Evolutionary conservation across 2,113 vertebrate genomes (phyloP).

Genomic region (Spea bombifrons): DNA sequence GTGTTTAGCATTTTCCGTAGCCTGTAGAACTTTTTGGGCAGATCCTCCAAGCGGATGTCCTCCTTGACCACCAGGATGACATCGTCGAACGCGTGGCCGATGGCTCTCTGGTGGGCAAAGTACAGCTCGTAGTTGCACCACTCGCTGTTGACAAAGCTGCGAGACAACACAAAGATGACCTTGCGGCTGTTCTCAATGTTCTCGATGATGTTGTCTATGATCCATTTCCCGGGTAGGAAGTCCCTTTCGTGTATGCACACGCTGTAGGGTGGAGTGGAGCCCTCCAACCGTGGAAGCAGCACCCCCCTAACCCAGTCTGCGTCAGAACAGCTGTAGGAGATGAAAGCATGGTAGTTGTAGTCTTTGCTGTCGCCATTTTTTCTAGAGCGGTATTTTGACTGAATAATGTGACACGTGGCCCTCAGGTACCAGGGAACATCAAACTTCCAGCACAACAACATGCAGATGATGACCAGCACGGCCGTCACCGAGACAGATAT

Average conservation of each 20-base stretch:
- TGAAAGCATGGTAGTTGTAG: slow-evolving; percentile 76
- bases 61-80: slow-evolving; percentile 78
- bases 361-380: not conserved
- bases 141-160: slow-evolving; percentile 78
- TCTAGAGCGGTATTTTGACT: slow-evolving; percentile 65
- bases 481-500: slow-evolving; percentile 67
- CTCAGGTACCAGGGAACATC: slow-evolving; percentile 74
- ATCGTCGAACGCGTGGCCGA: slow-evolving; percentile 70
- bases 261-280: slow-evolving; percentile 64
- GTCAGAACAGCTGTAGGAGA: slow-evolving; percentile 78
- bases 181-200: slow-evolving; percentile 80
- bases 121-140: slow-evolving; percentile 88
- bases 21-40: slow-evolving; percentile 76
- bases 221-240: slow-evolving; percentile 80
- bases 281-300: slow-evolving; percentile 71
- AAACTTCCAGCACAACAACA: slow-evolving; percentile 70
- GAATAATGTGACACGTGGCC: slow-evolving; percentile 69
- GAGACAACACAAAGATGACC: slow-evolving; percentile 78
- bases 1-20: slow-evolving; percentile 75
- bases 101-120: slow-evolving; percentile 79
- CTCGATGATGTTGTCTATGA: slow-evolving; percentile 85
- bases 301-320: slow-evolving; percentile 75
- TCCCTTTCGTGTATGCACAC: slow-evolving; percentile 83
- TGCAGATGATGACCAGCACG: slow-evolving; percentile 46
- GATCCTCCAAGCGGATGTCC: slow-evolving; percentile 62